Base-by-base conservation (phyloP, 2,888 invertebrate species). In the Dexiosoma caninum region DNA sequence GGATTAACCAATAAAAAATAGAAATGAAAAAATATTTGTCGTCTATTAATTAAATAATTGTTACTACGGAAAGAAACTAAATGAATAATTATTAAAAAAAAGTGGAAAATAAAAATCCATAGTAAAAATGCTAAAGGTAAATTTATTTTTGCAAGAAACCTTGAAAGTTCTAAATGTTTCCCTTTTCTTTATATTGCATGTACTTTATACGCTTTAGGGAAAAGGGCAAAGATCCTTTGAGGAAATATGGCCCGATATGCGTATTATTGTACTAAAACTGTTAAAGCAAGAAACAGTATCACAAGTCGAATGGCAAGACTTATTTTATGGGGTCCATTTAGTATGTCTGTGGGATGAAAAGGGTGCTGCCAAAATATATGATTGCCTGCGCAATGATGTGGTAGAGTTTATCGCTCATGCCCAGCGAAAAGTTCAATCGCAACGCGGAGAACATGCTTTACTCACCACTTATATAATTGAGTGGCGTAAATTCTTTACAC, bases 281-380 rank as follows among this genome's bases (percentile, higher is more conserved):
- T 91, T 99, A 60, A 84, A 84, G 87, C 98, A 99, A 91, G 97
- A 99, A 90, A 92, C 96, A 7, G 98, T 99, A 0, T 95, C 96
- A 12, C 95, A 97, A 86, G 92, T 92, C 19, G 98, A 99, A 92
- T 99, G 99, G 99, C 99, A 99, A 89, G 97, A 98, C 90, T 92
- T 99, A 57, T 99, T 99, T 91, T 98, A 96, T 91, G 94, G 96
- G 72, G 97, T 99, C 14, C 98, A 99, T 91, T 93, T 95, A 79
- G 97, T 99, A 12, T 98, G 98, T 89, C 91, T 98, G 76, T 99
- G 99, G 99, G 98, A 99, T 91, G 98, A 98, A 86, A 96, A 97
- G 89, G 97, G 97, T 0, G 95, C 97, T 0, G 92, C 93, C 53
- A 98, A 97, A 90, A 93, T 99, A 49, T 93, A 95, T 86, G 95